phyloP scores from a whole-genome alignment of 2,113 vertebrate species.

The Strix aluco region DNA sequence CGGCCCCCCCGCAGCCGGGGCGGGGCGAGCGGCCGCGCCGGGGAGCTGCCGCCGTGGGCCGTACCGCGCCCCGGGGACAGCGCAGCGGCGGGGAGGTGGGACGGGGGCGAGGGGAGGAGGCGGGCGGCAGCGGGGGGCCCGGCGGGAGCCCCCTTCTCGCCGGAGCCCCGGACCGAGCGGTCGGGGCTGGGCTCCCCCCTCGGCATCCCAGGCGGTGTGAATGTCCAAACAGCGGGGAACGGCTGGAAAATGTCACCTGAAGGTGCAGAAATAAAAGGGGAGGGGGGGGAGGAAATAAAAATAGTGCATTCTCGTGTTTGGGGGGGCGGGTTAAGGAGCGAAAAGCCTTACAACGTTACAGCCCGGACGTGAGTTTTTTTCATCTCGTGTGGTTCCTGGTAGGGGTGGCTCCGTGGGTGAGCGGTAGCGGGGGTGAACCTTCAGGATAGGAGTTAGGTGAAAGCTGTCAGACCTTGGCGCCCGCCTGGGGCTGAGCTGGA shows the following conservation, averaged over 20 bases:
- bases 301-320: not conserved
- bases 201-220: not conserved
- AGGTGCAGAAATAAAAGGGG: not conserved
- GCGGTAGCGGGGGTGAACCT: not conserved
- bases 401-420: not conserved
- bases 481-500: not conserved
- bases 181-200: too few species aligned
- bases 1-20: not conserved
- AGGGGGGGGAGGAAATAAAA: not conserved
- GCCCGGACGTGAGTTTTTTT: not conserved
- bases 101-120: too few species aligned
- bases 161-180: not conserved
- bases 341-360: not conserved
- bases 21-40: not conserved
- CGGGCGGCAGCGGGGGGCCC: not conserved
- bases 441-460: fast-evolving
- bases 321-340: not conserved
- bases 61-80: not conserved
- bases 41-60: not conserved
- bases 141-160: too few species aligned
- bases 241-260: not conserved
- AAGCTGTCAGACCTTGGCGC: too few species aligned
- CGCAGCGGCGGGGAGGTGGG: not conserved
- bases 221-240: not conserved
- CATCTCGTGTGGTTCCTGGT: fast-evolving